Conservation (phyloP, 2,113 vertebrate species). For the Amphiprion percula region DNA sequence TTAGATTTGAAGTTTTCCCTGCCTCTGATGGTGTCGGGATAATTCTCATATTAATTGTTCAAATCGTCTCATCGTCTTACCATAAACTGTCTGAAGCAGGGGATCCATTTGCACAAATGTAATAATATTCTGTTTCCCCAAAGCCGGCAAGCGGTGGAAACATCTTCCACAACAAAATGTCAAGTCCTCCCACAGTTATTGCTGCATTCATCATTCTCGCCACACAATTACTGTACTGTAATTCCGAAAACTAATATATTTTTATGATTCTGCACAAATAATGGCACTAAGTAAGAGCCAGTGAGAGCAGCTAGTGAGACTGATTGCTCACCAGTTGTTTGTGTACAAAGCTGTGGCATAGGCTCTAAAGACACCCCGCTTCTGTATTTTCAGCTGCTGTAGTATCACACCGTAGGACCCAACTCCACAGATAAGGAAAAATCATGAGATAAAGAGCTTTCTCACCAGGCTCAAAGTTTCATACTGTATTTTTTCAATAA, state of each 20-base stretch:
- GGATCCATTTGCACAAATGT: constrained; percentile 53
- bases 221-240: constrained; percentile 33
- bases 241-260: constrained; percentile 60
- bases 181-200: constrained; percentile 44
- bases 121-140: constrained; percentile 46
- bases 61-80: constrained; percentile 41
- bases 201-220: constrained; percentile 41
- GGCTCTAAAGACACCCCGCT: background rate
- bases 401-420: background rate
- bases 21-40: constrained; percentile 20
- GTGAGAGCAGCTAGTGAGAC: constrained; percentile 36
- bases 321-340: constrained; percentile 16
- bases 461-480: no score
- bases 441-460: constrained; percentile 25
- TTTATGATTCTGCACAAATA: constrained; percentile 47
- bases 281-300: constrained; percentile 44
- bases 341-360: background rate
- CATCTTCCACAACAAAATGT: constrained; percentile 56
- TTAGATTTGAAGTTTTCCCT: constrained; percentile 58
- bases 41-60: constrained; percentile 55
- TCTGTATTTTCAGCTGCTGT: no score
- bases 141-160: constrained; percentile 34
- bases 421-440: constrained; percentile 15
- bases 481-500: constrained; percentile 5
- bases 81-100: constrained; percentile 51